phyloP scores from a whole-genome alignment of 1,140 invertebrate genomes.

The Drosophila nannoptera region DNA sequence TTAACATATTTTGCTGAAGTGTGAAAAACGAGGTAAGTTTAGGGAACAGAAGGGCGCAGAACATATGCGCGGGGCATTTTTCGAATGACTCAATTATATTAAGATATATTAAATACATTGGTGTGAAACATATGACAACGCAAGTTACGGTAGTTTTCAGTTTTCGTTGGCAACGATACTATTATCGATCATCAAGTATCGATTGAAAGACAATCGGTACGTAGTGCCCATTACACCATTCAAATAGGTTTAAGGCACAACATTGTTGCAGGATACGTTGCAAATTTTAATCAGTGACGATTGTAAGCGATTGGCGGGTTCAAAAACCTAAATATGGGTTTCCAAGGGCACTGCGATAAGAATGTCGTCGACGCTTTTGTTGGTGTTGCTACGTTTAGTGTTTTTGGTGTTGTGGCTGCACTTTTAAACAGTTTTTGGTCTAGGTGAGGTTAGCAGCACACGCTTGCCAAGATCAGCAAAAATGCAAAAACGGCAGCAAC shows the following conservation, averaged over 20 bases:
- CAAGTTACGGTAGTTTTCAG: too few species aligned
- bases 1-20: too few species aligned
- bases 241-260: not conserved
- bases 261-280: conserved; percentile 27
- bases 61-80: too few species aligned
- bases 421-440: conserved; percentile 26
- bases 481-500: conserved; percentile 17
- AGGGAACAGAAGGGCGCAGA: too few species aligned
- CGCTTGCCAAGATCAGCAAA: conserved; percentile 47
- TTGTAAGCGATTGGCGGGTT: conserved; percentile 25
- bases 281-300: conserved; percentile 25
- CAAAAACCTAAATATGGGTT: conserved; percentile 40
- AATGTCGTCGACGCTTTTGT: not conserved
- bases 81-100: too few species aligned
- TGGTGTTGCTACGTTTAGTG: not conserved
- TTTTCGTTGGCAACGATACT: not conserved
- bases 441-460: conserved; percentile 20
- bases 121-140: too few species aligned
- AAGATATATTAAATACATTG: too few species aligned
- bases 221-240: not conserved
- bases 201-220: not conserved
- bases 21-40: too few species aligned
- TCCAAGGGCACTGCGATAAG: conserved; percentile 38
- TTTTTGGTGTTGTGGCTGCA: conserved; percentile 1
- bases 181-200: not conserved